Base-by-base conservation (phyloP, 2,113 vertebrate species). In the Alligator mississippiensis region DNA sequence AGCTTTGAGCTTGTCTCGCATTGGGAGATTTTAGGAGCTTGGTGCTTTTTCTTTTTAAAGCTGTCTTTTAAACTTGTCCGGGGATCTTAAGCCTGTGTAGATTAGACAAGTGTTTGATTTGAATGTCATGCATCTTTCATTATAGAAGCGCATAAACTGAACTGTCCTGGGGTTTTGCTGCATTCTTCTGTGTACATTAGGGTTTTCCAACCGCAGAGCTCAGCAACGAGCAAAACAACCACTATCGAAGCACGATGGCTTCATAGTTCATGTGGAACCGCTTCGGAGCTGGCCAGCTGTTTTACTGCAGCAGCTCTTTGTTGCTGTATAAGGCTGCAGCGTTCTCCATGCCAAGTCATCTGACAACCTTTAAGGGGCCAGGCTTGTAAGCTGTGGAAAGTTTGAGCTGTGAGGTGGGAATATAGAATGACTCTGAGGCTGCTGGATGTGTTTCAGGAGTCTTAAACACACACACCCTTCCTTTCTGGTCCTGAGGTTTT, bases 211-310 rank as follows among this genome's bases (percentile, higher is more conserved):
- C 47, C 28, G 19, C 6, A 3, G 1, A 0, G 16, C 6, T 55
- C 63, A 58, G 24, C 18, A 8, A 24, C 72, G 11, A 18, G 13
- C 62, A 16, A 62, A 54, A 4, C 7, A 66, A 28, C n/a, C 59
- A 5, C 0, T 0, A 55, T 55, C 27, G 63, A 30, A 19, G 17
- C 7, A 4, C 10, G 0, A 24, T 5, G 28, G 28, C 90, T 70
- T 76, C 58, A 58, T 5, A 24, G 28, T 3, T 13, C 62, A 2
- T 11, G 14, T 72, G 25, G 19, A 24, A 27, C 55, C 1, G 2
- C 13, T 58, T 4, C 21, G 14, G 47, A 62, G 34, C 16, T 16
- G 2, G 3, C 27, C 19, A 0, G 77, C 27, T 57, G 4, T 28
- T 5, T 74, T 21, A 2, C 18, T 6, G 0, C 61, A 15, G 58